Conservation (phyloP, 2,113 vertebrate species). For the Ceyx melanurus region DNA sequence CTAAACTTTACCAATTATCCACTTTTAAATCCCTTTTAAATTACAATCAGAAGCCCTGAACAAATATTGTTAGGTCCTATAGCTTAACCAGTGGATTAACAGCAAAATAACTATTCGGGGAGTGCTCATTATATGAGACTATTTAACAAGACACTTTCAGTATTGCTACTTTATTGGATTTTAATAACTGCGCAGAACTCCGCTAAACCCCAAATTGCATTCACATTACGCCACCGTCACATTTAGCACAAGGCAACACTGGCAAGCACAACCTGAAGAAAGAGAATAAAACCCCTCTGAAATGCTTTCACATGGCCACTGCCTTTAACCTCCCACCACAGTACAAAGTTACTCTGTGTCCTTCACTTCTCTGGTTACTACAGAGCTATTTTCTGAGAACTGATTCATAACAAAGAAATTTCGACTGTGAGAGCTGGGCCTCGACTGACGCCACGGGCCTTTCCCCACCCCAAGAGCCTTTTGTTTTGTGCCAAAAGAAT, state of each 20-base stretch:
- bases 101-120: constrained; percentile 58
- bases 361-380: constrained; percentile 82
- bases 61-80: constrained; percentile 45
- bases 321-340: constrained; percentile 79
- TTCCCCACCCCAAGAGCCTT: constrained; percentile 86
- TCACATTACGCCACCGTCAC: constrained; percentile 13
- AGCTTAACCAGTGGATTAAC: constrained; percentile 64
- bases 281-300: constrained; percentile 75
- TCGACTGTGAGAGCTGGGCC: constrained; percentile 78
- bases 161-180: constrained; percentile 54
- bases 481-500: constrained; percentile 90
- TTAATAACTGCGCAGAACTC: constrained; percentile 53
- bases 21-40: constrained; percentile 66
- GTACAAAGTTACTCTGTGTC: constrained; percentile 87
- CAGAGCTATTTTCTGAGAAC: constrained; percentile 85
- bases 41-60: constrained; percentile 40
- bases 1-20: constrained; percentile 57
- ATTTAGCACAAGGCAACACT: constrained; percentile 66
- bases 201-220: constrained; percentile 42
- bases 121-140: constrained; percentile 30
- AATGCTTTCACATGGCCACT: constrained; percentile 79
- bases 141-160: constrained; percentile 50
- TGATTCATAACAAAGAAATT: constrained; percentile 86
- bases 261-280: constrained; percentile 67
- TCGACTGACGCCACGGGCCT: constrained; percentile 83